phyloP scores from a whole-genome alignment of 1,140 invertebrate species.

The Sarcophaga peregrina region DNA sequence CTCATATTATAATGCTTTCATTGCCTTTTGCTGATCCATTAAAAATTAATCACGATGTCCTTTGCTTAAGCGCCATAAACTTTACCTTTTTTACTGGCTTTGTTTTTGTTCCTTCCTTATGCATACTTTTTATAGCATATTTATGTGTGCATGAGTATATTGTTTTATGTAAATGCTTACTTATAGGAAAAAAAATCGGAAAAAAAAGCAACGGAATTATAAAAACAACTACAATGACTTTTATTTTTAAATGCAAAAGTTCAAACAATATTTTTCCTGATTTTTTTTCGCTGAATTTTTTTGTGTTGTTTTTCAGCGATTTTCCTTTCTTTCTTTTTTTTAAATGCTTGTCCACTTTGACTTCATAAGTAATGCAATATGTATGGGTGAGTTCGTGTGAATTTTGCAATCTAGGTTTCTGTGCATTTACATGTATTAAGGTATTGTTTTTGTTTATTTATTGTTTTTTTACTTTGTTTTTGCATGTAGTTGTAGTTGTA shows the following conservation, averaged over 20 bases:
- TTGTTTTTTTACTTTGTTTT: no score
- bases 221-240: background rate
- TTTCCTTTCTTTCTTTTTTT: background rate
- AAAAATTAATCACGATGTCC: conserved; percentile 10
- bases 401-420: no score
- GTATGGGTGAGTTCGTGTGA: background rate
- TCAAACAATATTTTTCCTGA: background rate
- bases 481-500: background rate
- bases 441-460: no score
- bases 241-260: background rate
- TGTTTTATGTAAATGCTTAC: conserved; percentile 4
- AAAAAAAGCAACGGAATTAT: background rate
- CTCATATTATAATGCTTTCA: background rate
- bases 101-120: background rate
- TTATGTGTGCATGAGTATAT: conserved; percentile 9
- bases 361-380: background rate
- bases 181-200: no score
- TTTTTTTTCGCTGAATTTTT: background rate
- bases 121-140: background rate
- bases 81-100: background rate
- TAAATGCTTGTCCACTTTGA: background rate
- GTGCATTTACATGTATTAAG: background rate
- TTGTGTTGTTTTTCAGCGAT: no score
- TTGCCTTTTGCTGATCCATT: background rate
- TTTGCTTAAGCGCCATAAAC: conserved; percentile 4